Percentiles rank a stretch among this genome's conserved stretches.
Conservation (phyloP, 2,888 invertebrate genomes). For the Bibio marci region DNA sequence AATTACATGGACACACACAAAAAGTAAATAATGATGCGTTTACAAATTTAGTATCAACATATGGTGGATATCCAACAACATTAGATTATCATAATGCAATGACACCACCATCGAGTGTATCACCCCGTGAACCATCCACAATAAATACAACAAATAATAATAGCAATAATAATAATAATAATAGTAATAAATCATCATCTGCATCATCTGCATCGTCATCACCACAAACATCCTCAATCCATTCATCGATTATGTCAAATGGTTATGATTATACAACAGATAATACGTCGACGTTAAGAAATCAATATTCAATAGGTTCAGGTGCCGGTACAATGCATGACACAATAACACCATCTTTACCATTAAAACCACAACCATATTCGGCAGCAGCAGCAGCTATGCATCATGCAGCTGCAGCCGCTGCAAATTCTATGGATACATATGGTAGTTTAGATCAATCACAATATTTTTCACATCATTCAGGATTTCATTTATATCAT, state of each 20-base stretch:
- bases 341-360: conserved; percentile 38
- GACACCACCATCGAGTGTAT: conserved; percentile 95
- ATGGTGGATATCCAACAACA: conserved; percentile 40
- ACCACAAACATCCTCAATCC: conserved; percentile 10
- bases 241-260: conserved; percentile 5
- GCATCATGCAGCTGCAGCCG: conserved; percentile 37
- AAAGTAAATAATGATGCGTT: conserved; percentile 34
- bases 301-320: conserved; percentile 27
- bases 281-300: conserved; percentile 45
- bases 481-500: conserved; percentile 81
- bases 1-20: conserved; percentile 30
- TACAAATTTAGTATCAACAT: conserved; percentile 38
- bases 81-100: conserved; percentile 84
- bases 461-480: conserved; percentile 67
- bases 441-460: conserved; percentile 53
- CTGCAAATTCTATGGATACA: conserved; percentile 32
- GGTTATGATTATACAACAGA: conserved; percentile 17
- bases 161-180: conserved; percentile 29
- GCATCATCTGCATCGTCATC: neutral
- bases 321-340: conserved; percentile 28
- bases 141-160: conserved; percentile 30
- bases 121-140: conserved; percentile 66
- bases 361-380: conserved; percentile 81
- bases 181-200: conserved; percentile 31
- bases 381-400: conserved; percentile 34